phyloP scores from a whole-genome alignment of 2,113 vertebrate genomes.

The Martes martes region DNA sequence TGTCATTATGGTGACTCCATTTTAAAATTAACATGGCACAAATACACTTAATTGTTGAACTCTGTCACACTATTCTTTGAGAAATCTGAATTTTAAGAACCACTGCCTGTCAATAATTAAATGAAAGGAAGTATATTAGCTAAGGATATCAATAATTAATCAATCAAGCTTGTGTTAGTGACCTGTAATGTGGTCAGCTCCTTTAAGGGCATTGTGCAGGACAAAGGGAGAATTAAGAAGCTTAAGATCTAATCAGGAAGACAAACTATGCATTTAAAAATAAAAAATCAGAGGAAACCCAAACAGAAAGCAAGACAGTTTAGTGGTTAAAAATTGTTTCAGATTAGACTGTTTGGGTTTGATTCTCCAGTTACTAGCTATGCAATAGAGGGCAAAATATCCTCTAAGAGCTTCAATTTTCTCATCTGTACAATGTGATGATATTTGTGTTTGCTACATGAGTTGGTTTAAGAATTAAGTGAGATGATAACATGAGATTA shows the following conservation, averaged over 20 bases:
- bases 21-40: not conserved
- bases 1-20: not conserved
- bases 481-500: not conserved
- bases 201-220: not conserved
- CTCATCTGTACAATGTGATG: not conserved
- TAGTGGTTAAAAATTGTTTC: not conserved
- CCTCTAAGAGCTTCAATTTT: not conserved
- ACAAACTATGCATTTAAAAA: not conserved
- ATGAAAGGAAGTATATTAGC: not conserved
- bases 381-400: not conserved
- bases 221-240: not conserved
- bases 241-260: not conserved
- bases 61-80: not conserved
- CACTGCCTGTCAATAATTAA: not conserved
- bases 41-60: not conserved
- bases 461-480: not conserved
- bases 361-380: not conserved
- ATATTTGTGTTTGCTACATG: not conserved
- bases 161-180: not conserved
- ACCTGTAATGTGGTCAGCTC: not conserved
- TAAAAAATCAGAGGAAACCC: not conserved
- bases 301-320: not conserved
- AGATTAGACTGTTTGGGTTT: not conserved
- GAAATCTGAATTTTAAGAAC: not conserved
- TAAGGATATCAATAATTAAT: not conserved